phyloP scores from a whole-genome alignment of 2,113 vertebrate genomes.

The Piprites chloris region DNA sequence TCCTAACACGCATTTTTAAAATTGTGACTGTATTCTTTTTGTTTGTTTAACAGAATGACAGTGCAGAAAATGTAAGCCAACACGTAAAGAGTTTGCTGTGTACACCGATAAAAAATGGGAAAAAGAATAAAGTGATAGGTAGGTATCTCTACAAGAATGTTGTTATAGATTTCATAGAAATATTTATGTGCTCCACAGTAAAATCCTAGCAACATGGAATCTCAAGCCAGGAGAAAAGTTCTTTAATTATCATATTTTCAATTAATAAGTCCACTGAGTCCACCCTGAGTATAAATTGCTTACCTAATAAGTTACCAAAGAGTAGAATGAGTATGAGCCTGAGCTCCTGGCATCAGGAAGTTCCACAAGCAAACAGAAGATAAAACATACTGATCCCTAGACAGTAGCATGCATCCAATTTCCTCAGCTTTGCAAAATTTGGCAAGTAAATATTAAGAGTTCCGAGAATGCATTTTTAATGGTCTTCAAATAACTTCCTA shows the following conservation, averaged over 20 bases:
- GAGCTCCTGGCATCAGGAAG: neutral
- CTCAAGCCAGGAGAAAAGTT: neutral
- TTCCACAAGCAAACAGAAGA: neutral
- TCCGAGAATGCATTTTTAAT: neutral
- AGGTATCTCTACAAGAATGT: slow-evolving; percentile 27
- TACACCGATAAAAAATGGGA: slow-evolving; percentile 93
- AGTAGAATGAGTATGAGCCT: neutral
- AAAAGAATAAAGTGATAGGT: slow-evolving; percentile 99
- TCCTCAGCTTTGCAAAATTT: neutral
- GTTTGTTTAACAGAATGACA: slow-evolving; percentile 82
- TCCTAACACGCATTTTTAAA: neutral
- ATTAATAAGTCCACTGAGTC: neutral
- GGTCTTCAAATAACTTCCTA: neutral
- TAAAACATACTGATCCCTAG: neutral
- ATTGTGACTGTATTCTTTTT: slow-evolving; percentile 21
- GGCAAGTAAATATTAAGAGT: neutral
- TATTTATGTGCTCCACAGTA: neutral
- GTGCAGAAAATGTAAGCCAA: slow-evolving; percentile 71
- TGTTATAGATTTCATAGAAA: neutral
- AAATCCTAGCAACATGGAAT: neutral
- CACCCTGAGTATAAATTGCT: neutral
- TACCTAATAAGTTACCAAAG: neutral
- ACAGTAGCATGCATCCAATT: neutral
- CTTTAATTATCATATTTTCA: neutral
- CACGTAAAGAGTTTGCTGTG: slow-evolving; percentile 90